Base-by-base conservation (phyloP, 2,888 invertebrate genomes). In the Erebia aethiops region DNA sequence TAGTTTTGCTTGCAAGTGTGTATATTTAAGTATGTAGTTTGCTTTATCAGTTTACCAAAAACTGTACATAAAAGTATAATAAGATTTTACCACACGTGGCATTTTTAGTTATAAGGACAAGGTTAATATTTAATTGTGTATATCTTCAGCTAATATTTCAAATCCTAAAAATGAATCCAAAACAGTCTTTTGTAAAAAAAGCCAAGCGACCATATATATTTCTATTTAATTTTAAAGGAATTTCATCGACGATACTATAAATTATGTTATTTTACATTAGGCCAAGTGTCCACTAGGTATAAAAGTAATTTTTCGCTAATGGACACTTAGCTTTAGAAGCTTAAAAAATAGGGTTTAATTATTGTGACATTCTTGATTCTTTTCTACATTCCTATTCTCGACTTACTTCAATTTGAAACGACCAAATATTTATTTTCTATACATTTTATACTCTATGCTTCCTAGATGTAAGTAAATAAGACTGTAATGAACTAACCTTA, bases 391-490 rank as follows among this genome's bases (percentile, higher is more conserved):
- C 73, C 73, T 73, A 54, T 71, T 60, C 61, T 63, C 21, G 60
- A 68, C 62, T 61, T 71, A 3, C 56, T 52, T 49, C 66, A 57
- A 11, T 57, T 71, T 69, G 35, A 73, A 69, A 67, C 46, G 73
- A 71, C 71, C 71, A 75, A 74, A 72, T 73, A 75, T 72, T 74
- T 76, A 68, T 66, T 72, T 35, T 70, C 63, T 65, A 46, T 63
- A 54, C 60, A 63, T 62, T 56, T 51, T 69, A 60, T 57, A 71
- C 69, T 69, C 64, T 72, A 67, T 67, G 69, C 74, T 76, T 69
- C 52, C 49, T 76, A 74, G 72, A 46, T 66, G n/a, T 69, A 74
- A 77, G 74, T 73, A 73, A 57, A 71, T 77, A 74, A 75, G 71
- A 76, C 74, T 77, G 77, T 74, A 76, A 66, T 58, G 61, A 71